Evolutionary conservation across 1,140 invertebrate species (phyloP).

Genomic region (Achroia grisella): DNA sequence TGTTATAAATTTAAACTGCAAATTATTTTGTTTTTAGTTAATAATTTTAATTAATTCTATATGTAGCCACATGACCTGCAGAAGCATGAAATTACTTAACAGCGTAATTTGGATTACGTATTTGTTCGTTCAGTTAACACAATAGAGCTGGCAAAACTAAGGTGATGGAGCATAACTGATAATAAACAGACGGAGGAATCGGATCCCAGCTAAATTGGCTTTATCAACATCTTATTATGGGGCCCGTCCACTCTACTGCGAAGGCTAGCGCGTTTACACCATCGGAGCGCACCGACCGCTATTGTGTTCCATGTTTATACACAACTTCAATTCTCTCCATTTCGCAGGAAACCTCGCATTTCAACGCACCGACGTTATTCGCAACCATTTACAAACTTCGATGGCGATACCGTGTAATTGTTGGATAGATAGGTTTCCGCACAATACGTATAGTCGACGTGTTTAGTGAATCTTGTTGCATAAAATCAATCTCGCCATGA

Average conservation of each 20-base stretch:
- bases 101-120: constrained; percentile 30
- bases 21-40: constrained; percentile 12
- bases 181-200: constrained; percentile 32
- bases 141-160: constrained; percentile 27
- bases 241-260: not conserved
- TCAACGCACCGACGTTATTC: constrained; percentile 26
- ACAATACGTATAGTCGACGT: constrained; percentile 37
- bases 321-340: constrained; percentile 35
- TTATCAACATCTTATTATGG: constrained; percentile 25
- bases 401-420: constrained; percentile 56
- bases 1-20: constrained; percentile 4
- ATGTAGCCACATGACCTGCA: constrained; percentile 16
- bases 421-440: constrained; percentile 44
- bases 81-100: constrained; percentile 36
- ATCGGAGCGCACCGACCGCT: constrained; percentile 12
- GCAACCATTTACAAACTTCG: constrained; percentile 44
- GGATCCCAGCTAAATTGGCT: constrained; percentile 30
- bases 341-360: constrained; percentile 31
- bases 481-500: constrained; percentile 72
- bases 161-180: constrained; percentile 31
- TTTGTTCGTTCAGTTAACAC: constrained; percentile 29
- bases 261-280: too few relatives aligned
- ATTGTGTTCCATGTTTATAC: constrained; percentile 40
- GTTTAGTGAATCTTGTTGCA: constrained; percentile 71
- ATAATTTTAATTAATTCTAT: constrained; percentile 7